Evolutionary conservation across 2,797 vertebrate genomes (phyloP).

Genomic region (Smutsia gigantea): DNA sequence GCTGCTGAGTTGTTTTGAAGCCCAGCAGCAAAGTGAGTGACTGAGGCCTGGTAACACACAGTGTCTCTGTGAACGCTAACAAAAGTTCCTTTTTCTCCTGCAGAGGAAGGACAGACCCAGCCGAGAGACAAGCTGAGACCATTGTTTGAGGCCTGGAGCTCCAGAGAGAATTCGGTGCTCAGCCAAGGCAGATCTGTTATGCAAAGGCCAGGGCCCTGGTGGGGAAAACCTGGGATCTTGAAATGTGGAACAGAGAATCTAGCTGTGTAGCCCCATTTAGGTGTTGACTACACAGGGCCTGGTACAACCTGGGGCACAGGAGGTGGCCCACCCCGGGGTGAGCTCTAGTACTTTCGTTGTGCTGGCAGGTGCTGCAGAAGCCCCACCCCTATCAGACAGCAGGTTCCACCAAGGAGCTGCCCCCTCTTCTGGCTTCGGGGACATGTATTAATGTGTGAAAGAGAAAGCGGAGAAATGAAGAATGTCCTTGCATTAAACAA

Average conservation of each 20-base stretch:
- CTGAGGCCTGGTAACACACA: neutral
- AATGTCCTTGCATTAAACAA: too few species aligned
- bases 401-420: neutral
- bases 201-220: neutral
- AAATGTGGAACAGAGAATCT: neutral
- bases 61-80: neutral
- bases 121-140: neutral
- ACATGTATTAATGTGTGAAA: neutral
- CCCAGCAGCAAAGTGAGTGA: neutral
- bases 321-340: neutral
- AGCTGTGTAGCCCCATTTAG: too few species aligned
- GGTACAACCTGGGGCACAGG: neutral
- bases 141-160: neutral
- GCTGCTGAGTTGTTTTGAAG: neutral
- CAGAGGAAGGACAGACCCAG: neutral
- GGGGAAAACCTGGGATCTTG: neutral
- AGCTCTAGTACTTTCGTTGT: neutral
- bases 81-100: neutral
- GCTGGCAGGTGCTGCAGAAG: neutral
- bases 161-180: neutral
- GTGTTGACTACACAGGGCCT: too few species aligned
- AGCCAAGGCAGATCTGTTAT: neutral
- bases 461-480: neutral
- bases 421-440: neutral
- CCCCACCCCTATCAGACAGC: fast-evolving